phyloP scores from a whole-genome alignment of 2,113 vertebrate species.

The Aphyosemion australe region DNA sequence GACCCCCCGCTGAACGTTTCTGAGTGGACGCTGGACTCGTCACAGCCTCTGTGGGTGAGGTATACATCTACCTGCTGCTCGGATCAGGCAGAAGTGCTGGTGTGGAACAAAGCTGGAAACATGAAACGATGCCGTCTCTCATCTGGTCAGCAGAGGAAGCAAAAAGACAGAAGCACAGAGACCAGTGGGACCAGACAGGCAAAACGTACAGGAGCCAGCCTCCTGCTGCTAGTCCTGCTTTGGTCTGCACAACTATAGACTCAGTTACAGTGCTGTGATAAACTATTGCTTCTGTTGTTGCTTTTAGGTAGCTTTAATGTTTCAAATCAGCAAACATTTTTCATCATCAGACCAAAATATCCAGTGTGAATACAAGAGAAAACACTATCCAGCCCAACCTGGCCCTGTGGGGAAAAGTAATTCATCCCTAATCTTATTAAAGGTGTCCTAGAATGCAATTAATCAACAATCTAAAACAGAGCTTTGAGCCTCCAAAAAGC shows the following conservation, averaged over 20 bases:
- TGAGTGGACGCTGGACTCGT: conserved; percentile 48
- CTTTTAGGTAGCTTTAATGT: no score
- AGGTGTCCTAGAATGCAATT: no score
- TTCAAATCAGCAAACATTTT: no score
- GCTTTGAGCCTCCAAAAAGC: no score
- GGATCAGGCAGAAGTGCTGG: conserved; percentile 64
- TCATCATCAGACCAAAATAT: no score
- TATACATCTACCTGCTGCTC: conserved; percentile 80
- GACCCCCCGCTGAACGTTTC: conserved; percentile 68
- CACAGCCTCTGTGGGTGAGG: conserved; percentile 56
- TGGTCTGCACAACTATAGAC: conserved; percentile 26
- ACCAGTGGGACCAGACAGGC: conserved; percentile 15
- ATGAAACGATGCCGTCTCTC: conserved; percentile 68
- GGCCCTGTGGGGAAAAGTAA: no score
- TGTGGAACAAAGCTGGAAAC: conserved; percentile 70
- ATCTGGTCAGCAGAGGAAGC: conserved; percentile 59
- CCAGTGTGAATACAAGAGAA: no score
- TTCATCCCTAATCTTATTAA: no score
- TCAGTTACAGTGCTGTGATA: no score
- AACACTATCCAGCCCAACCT: no score
- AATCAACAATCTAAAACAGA: no score
- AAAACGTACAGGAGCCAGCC: neutral
- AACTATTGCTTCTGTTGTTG: no score
- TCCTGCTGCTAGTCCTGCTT: conserved; percentile 32
- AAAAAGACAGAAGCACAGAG: conserved; percentile 41